phyloP scores from a whole-genome alignment of 2,888 invertebrate genomes.

The Melitaea athalia region DNA sequence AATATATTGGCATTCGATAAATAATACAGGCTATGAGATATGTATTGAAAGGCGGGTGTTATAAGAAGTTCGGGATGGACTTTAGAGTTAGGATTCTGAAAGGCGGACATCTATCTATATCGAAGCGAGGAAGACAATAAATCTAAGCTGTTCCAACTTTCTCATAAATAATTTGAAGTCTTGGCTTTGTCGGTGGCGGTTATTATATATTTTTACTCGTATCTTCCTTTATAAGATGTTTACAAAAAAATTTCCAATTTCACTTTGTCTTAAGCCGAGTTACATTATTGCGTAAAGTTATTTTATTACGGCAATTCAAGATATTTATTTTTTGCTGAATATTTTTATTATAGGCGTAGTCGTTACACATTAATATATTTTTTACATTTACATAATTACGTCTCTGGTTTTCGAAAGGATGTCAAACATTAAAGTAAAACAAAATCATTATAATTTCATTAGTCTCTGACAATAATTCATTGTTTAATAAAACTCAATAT shows the following conservation, averaged over 20 bases:
- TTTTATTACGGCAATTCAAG: not conserved
- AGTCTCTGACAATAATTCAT: no score
- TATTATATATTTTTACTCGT: constrained; percentile 1
- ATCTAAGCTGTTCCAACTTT: constrained; percentile 62
- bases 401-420: not conserved
- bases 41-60: constrained; percentile 41
- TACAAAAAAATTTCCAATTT: not conserved
- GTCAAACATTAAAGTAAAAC: no score
- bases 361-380: no score
- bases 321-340: no score
- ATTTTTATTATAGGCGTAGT: no score
- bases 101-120: constrained; percentile 62
- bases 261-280: not conserved
- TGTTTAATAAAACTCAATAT: no score
- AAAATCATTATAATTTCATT: no score
- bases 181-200: constrained; percentile 54
- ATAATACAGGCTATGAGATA: constrained; percentile 57
- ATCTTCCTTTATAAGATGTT: not conserved
- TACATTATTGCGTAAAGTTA: not conserved
- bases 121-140: constrained; percentile 69
- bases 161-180: constrained; percentile 62
- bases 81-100: constrained; percentile 57
- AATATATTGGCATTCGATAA: constrained; percentile 55
- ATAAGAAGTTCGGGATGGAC: constrained; percentile 53
- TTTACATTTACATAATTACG: not conserved